phyloP scores from a whole-genome alignment of 2,888 invertebrate genomes.

The Girardia tigrina region DNA sequence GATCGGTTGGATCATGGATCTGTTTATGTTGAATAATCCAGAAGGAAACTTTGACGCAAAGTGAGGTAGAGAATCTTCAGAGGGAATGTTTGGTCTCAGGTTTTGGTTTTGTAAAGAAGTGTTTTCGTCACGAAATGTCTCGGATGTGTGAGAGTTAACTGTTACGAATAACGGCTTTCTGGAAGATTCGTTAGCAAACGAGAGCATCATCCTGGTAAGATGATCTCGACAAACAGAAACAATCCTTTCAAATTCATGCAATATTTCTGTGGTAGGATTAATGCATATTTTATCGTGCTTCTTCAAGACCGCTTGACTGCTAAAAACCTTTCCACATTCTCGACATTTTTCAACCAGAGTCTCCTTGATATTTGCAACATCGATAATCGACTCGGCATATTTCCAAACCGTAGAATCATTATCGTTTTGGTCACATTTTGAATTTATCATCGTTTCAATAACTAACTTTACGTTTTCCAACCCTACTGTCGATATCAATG shows the following conservation, averaged over 20 bases:
- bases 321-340: conserved; percentile 6
- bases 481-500: neutral
- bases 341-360: neutral
- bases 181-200: neutral
- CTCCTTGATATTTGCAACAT: neutral
- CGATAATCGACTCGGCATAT: neutral
- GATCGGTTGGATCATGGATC: neutral
- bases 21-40: neutral
- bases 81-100: neutral
- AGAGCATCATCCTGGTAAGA: neutral
- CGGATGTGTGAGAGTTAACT: neutral
- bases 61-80: neutral
- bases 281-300: conserved; percentile 6
- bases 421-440: conserved; percentile 15
- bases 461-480: neutral
- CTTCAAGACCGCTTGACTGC: neutral
- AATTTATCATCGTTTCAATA: neutral
- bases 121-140: neutral
- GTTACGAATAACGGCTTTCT: neutral
- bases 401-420: conserved; percentile 2
- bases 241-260: neutral
- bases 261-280: neutral
- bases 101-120: neutral
- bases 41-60: neutral
- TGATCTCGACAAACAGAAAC: conserved; percentile 19